Conservation (phyloP, 2,797 vertebrate genomes). For the Corythornis leucogaster region DNA sequence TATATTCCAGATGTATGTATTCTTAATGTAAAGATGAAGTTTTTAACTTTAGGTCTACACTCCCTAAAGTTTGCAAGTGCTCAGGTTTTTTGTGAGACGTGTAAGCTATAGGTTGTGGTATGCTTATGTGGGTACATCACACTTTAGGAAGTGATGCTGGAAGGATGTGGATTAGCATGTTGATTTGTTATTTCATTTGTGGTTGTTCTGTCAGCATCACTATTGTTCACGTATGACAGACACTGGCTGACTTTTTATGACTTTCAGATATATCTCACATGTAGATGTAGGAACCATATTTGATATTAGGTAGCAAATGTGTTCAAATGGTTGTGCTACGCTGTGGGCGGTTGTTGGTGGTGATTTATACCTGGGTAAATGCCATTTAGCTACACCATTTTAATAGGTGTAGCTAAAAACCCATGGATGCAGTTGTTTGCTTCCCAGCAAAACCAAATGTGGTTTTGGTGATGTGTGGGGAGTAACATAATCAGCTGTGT, state of each 20-base stretch:
- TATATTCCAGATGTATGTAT: background rate
- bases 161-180: constrained; percentile 51
- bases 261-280: background rate
- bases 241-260: background rate
- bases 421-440: background rate
- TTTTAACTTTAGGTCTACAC: background rate
- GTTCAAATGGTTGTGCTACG: background rate
- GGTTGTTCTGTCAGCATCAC: constrained; percentile 10
- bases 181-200: constrained; percentile 20
- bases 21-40: background rate
- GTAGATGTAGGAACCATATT: background rate
- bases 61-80: background rate
- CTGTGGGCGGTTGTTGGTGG: background rate
- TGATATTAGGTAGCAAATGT: background rate
- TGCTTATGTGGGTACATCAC: constrained; percentile 33
- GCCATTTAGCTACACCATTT: background rate
- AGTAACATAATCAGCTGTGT: background rate
- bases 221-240: background rate
- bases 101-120: background rate
- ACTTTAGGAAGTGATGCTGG: constrained; percentile 39
- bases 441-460: background rate
- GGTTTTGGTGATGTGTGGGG: background rate
- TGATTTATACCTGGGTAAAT: background rate
- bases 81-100: background rate
- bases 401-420: background rate